Evolutionary conservation across 2,113 vertebrate species (phyloP).

Genomic region (Rhegmatorhina hoffmannsi): DNA sequence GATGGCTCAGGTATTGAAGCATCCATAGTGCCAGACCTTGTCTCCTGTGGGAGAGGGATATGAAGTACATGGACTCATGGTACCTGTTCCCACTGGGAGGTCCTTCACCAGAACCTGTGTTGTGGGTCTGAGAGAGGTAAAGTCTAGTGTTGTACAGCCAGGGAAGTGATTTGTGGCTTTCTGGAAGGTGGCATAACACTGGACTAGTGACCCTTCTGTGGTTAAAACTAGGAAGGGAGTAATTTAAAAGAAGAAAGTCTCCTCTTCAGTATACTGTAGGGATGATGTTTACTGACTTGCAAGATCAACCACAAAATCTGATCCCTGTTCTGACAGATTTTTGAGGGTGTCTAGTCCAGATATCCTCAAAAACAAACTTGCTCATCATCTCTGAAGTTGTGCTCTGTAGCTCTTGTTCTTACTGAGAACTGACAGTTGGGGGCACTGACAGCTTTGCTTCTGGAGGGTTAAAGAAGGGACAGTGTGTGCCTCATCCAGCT

Average conservation of each 20-base stretch:
- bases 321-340: not conserved
- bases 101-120: accelerated
- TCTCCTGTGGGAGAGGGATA: not conserved
- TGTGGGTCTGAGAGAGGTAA: not conserved
- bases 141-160: not conserved
- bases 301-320: not conserved
- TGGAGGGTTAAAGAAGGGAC: accelerated
- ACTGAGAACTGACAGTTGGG: not conserved
- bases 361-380: not conserved
- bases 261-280: not conserved
- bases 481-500: not conserved
- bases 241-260: not conserved
- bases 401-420: not conserved
- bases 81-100: not conserved
- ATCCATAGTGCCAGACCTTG: accelerated
- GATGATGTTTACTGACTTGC: not conserved
- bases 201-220: not conserved
- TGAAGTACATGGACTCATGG: not conserved
- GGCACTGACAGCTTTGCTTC: not conserved
- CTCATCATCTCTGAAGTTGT: not conserved
- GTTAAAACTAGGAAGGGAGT: not conserved
- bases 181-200: not conserved
- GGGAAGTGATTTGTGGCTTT: accelerated
- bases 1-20: not conserved
- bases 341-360: not conserved